Percentiles rank a stretch among this genome's conserved stretches.
Evolutionary conservation across 2,797 vertebrate genomes (phyloP).

Genomic region (Manis pentadactyla): DNA sequence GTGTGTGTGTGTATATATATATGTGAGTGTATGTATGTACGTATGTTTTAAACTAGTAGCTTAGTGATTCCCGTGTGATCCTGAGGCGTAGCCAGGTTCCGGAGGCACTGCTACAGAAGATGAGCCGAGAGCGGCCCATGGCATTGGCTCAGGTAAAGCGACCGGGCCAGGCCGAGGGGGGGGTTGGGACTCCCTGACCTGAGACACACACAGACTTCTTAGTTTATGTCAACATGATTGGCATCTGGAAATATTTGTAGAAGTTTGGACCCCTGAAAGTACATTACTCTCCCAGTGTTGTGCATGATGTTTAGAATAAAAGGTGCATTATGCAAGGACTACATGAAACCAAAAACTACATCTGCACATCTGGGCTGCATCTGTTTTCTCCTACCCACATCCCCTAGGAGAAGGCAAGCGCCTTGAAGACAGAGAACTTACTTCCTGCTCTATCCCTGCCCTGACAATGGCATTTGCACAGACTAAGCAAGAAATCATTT

Average conservation of each 20-base stretch:
- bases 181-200: background rate
- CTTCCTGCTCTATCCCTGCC: background rate
- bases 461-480: background rate
- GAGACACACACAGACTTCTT: background rate
- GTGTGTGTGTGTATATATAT: background rate
- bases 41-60: background rate
- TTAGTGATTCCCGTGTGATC: background rate
- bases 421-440: background rate
- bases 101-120: background rate
- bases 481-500: background rate
- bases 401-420: background rate
- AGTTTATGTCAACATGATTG: constrained; percentile 33
- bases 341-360: background rate
- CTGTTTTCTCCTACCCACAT: constrained; percentile 26
- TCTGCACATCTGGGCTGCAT: constrained; percentile 54
- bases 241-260: constrained; percentile 66
- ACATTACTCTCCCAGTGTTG: background rate
- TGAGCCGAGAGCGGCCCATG: background rate
- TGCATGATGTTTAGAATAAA: constrained; percentile 39
- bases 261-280: constrained; percentile 50
- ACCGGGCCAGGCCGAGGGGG: background rate
- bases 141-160: background rate
- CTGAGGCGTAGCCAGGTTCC: background rate
- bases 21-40: background rate
- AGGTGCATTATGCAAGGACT: constrained; percentile 15